Evolutionary conservation across 1,140 invertebrate genomes (phyloP).

Genomic region (Tetranychus urticae): DNA sequence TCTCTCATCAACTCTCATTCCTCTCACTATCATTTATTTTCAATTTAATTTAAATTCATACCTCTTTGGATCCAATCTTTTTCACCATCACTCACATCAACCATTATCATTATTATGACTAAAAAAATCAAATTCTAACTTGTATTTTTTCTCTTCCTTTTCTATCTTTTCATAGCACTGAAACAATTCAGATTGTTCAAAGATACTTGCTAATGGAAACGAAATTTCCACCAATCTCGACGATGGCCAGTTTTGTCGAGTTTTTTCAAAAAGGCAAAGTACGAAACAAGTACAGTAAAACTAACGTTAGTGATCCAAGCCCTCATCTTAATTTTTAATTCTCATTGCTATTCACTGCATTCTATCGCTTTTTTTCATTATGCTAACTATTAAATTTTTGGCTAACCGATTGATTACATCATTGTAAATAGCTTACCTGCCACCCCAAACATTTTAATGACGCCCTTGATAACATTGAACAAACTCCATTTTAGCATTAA

Average conservation of each 20-base stretch:
- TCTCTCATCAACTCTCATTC: not conserved
- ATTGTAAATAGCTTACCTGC: too few relatives aligned
- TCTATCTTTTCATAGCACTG: not conserved
- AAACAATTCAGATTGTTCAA: not conserved
- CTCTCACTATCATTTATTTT: not conserved
- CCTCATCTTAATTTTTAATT: too few relatives aligned
- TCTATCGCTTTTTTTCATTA: too few relatives aligned
- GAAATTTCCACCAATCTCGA: not conserved
- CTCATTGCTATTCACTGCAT: too few relatives aligned
- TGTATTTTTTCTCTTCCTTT: not conserved
- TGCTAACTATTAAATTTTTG: too few relatives aligned
- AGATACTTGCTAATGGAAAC: not conserved
- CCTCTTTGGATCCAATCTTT: not conserved
- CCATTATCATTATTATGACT: too few relatives aligned
- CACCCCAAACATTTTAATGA: too few relatives aligned
- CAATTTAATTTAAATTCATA: not conserved
- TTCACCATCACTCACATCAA: not conserved
- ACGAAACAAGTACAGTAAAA: conserved; percentile 14
- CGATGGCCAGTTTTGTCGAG: conserved; percentile 33
- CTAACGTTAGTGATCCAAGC: not conserved
- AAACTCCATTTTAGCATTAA: too few relatives aligned
- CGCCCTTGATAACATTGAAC: too few relatives aligned
- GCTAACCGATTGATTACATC: too few relatives aligned
- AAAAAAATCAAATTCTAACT: not conserved
- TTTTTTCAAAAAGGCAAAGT: conserved; percentile 62